These are phyloP conservation scores for Umimayanthus chanpuru DNA, from an alignment of 92 coral and sea anemone genomes.

Conservation along the genomic window DNA sequence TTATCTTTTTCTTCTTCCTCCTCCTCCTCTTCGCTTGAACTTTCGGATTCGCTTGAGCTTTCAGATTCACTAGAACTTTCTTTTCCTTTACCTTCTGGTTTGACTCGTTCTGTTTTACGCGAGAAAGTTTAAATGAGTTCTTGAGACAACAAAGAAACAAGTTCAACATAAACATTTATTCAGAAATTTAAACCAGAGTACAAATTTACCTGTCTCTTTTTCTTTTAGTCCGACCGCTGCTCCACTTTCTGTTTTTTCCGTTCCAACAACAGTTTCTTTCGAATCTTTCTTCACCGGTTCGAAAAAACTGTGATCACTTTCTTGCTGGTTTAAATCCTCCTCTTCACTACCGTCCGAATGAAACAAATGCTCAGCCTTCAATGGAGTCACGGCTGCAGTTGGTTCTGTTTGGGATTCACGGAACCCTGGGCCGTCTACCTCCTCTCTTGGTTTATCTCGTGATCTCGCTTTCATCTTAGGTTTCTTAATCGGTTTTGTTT, in stretches of 20 bases:
- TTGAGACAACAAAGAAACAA: background rate
- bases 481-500: conserved; percentile 36
- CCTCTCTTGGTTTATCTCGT: conserved; percentile 12
- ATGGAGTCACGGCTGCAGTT: conserved; percentile 38
- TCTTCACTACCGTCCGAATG: conserved; percentile 71
- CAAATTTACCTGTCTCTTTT: background rate
- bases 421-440: background rate
- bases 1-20: conserved; percentile 33
- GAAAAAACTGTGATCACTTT: conserved; percentile 66
- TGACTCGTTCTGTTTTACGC: conserved; percentile 18
- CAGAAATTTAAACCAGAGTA: background rate
- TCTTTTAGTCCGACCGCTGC: background rate
- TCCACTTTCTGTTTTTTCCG: conserved; percentile 40
- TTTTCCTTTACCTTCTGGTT: conserved; percentile 11
- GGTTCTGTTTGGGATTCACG: conserved; percentile 1
- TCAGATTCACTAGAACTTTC: conserved; percentile 22
- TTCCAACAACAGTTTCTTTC: conserved; percentile 55
- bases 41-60: conserved; percentile 37
- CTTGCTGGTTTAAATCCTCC: conserved; percentile 27
- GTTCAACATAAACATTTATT: background rate
- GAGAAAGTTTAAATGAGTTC: background rate
- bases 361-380: conserved; percentile 64
- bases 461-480: conserved; percentile 33
- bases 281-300: conserved; percentile 66
- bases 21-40: conserved; percentile 36